Conservation (phyloP, 2,888 invertebrate genomes). For the Tortricodes alternella region DNA sequence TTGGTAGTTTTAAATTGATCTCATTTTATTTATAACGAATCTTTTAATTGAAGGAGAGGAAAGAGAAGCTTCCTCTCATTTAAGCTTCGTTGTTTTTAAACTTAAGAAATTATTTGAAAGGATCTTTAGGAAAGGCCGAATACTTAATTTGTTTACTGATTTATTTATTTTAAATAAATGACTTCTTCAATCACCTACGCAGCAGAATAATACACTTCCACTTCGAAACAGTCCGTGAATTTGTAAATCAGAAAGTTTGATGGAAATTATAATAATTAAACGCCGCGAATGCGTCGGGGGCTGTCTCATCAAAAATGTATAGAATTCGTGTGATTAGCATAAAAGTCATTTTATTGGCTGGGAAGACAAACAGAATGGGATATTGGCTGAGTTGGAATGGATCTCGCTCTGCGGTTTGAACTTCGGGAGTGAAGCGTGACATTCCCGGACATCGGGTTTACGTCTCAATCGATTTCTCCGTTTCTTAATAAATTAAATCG, state of each 20-base stretch:
- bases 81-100: constrained; percentile 16
- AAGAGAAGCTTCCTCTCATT: too few relatives aligned
- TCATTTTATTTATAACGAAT: constrained; percentile 16
- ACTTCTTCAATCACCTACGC: constrained; percentile 8
- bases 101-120: constrained; percentile 17
- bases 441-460: not conserved
- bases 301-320: constrained; percentile 82
- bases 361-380: constrained; percentile 81
- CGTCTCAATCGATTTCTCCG: not conserved
- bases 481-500: not conserved
- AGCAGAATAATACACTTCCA: constrained; percentile 30
- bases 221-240: constrained; percentile 52
- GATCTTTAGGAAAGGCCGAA: constrained; percentile 2
- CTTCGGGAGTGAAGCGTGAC: constrained; percentile 26
- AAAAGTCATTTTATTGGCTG: constrained; percentile 83
- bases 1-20: constrained; percentile 2
- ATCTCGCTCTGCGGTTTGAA: constrained; percentile 61
- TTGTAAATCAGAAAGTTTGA: constrained; percentile 53
- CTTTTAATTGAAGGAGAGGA: constrained; percentile 11
- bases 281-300: constrained; percentile 64
- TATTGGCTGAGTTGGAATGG: constrained; percentile 78
- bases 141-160: constrained; percentile 6
- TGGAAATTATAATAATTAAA: constrained; percentile 80
- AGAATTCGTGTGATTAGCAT: constrained; percentile 83
- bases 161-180: constrained; percentile 12